Base-by-base conservation (phyloP, 2,888 invertebrate species). In the Protonemura montana region DNA sequence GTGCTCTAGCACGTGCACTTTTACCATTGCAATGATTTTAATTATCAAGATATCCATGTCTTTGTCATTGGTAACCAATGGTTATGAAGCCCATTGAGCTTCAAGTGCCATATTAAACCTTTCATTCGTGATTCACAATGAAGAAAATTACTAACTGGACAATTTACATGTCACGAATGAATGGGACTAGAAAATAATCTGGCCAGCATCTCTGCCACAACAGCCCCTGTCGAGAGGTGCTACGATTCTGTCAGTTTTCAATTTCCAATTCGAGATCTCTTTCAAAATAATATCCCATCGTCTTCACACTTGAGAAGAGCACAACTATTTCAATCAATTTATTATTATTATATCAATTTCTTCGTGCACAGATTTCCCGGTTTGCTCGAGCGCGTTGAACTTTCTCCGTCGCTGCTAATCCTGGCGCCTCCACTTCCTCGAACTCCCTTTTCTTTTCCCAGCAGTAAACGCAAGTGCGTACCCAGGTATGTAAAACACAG, bases 91-190 rank as follows among this genome's bases (percentile, higher is more conserved):
- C 59, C 59, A 59, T 59, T 59, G 16, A 59, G 59, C 59, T 59
- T 13, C 13, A 59, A 59, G 59, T 59, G 59, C 59, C 59, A 59
- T 21, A 59, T 59, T 59, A 59, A 16, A 7, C 59, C 59, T 59
- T 59, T 59, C 59, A 59, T 59, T 59, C 59, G 59, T 59, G 59
- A 59, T 59, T 59, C 59, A 59, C 59, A 59, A 59, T 59, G 59
- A 59, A 59, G 59, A 59, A 59, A 59, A 59, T 59, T 59, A 59
- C 59, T 21, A 59, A 21, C 59, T 59, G 59, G 59, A 59, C 59
- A 59, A 59, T 59, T 59, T 59, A 59, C 59, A 59, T 59, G 59
- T 59, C 59, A 59, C 59, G 59, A 59, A 21, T 59, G 59, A 59
- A 59, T 59, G 59, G 59, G 59, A 59, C 59, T 59, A 13, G 21